Conservation (phyloP, 1,140 invertebrate genomes). For the Theocolax elegans region DNA sequence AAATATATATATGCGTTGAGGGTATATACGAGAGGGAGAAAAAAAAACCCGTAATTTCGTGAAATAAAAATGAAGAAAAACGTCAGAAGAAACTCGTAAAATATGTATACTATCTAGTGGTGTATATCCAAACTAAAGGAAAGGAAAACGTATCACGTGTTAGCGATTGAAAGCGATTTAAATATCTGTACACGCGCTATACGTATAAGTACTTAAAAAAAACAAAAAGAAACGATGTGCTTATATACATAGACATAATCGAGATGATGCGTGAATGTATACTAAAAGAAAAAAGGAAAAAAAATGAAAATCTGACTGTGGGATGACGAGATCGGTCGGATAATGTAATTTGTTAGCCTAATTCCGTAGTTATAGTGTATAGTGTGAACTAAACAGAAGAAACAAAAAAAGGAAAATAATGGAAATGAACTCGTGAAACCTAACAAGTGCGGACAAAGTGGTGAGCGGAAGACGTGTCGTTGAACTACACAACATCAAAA, state of each 20-base stretch:
- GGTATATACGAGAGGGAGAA: constrained; percentile 21
- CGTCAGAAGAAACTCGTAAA: neutral
- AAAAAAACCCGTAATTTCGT: neutral
- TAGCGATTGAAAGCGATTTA: constrained; percentile 23
- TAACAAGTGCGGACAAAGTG: too few relatives aligned
- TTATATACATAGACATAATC: neutral
- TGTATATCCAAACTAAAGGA: constrained; percentile 27
- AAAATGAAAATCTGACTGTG: constrained; percentile 22
- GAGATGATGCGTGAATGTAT: constrained; percentile 13
- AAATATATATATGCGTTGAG: too few relatives aligned
- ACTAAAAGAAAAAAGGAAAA: neutral
- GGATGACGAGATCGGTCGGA: neutral
- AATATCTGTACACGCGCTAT: too few relatives aligned
- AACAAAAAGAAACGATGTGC: neutral
- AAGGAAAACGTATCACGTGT: too few relatives aligned
- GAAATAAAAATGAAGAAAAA: neutral
- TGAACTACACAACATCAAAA: constrained; percentile 15
- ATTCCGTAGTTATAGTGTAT: constrained; percentile 35
- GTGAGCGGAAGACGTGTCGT: constrained; percentile 1
- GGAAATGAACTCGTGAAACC: too few relatives aligned
- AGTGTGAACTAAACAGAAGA: constrained; percentile 24
- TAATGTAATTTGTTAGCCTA: constrained; percentile 32
- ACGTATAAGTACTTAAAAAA: too few relatives aligned
- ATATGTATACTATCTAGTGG: constrained; percentile 25
- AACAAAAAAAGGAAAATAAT: too few relatives aligned